Evolutionary conservation across 2,113 vertebrate genomes (phyloP), one percentile per base, ranked within the genome.

Genomic region (Pseudorasbora parva): DNA sequence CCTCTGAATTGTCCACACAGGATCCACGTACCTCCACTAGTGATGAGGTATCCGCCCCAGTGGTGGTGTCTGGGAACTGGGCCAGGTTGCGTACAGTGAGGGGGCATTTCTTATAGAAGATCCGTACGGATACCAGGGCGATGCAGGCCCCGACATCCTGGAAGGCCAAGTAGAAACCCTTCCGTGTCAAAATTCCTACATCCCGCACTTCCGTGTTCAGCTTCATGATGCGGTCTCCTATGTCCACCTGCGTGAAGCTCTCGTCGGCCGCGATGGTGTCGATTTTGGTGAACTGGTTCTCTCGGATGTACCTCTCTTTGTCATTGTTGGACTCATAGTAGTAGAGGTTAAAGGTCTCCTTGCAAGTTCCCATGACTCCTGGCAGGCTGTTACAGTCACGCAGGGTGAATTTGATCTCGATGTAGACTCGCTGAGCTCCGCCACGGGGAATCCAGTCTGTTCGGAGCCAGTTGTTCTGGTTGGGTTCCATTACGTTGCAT

Each of bases 321-420:
- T 98, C 97, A 0, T 97, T 98, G 84, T 97, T 98, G 84, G 93
- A 99, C 84, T 99, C 97, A 0, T 99, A 97, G 92, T 97, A 99
- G 91, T 99, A 99, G n/a, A 99, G 95, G 93, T 99, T 99, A 91
- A 99, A 99, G 21, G 98, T 99, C 94, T 99, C 98, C 94, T 99
- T 99, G 94, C 98, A 99, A 84, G 97, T 99, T 83, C 98, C 98
- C 86, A 97, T 98, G 92, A 99, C 98, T 1, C 98, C 98, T 0
- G 98, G 98, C 87, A 99, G 94, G 88, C 98, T 99, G 88, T 99
- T 99, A 87, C 98, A 99, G 95, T 99, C 98, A 78, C 98, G 95
- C 73, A 99, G 89, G 0, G 98, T 99, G 92, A 99, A 99, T 92
- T 99, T 99, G 91, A 99, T 98, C 90, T 99, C 98, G 1, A 99